Conservation (phyloP, 2,113 vertebrate genomes). For the Colaptes auratus region DNA sequence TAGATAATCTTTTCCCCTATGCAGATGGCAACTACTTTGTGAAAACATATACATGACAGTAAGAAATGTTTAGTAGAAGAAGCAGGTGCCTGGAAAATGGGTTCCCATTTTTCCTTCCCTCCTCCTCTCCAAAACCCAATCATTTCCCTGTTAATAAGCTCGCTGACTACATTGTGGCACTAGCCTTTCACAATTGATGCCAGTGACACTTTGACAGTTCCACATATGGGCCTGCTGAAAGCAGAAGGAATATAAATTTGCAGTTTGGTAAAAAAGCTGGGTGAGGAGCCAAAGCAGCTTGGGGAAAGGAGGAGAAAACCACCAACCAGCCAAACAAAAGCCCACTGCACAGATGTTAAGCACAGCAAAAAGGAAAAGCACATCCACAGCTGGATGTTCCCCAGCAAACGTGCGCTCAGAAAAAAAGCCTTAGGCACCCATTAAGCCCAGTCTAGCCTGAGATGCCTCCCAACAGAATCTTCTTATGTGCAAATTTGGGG, state of each 20-base stretch:
- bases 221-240: conserved; percentile 51
- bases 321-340: conserved; percentile 27
- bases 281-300: conserved; percentile 61
- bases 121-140: conserved; percentile 33
- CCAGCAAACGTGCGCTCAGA: not conserved
- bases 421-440: conserved; percentile 11
- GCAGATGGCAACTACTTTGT: conserved; percentile 4
- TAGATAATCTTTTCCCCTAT: not conserved
- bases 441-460: conserved; percentile 14
- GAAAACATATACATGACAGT: not conserved
- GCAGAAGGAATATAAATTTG: conserved; percentile 64
- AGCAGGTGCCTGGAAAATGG: conserved; percentile 26
- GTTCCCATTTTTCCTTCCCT: conserved; percentile 32
- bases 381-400: conserved; percentile 35
- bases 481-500: not conserved
- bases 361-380: conserved; percentile 11
- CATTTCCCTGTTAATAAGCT: conserved; percentile 64
- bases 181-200: conserved; percentile 57
- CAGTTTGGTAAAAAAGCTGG: conserved; percentile 62
- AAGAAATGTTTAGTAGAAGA: not conserved
- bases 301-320: conserved; percentile 21
- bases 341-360: conserved; percentile 58
- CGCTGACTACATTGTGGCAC: not conserved
- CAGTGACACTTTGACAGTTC: conserved; percentile 67
- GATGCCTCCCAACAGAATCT: not conserved